Base-by-base conservation (phyloP, 2,888 invertebrate genomes). In the Operophtera brumata region DNA sequence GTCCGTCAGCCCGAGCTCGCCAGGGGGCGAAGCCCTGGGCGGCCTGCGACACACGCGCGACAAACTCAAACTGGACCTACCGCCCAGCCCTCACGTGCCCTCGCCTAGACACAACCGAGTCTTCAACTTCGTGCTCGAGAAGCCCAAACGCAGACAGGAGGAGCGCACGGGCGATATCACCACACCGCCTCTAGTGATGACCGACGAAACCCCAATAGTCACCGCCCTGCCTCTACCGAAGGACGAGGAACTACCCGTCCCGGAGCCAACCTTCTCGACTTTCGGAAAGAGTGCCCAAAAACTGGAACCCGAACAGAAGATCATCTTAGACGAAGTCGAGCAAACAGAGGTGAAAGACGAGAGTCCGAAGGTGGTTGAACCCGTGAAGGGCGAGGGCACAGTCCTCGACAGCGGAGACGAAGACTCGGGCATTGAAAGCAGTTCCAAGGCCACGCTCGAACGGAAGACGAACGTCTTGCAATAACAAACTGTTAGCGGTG, bases 11-110 rank as follows among this genome's bases (percentile, higher is more conserved):
- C 90, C 90, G 0, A 82, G 84, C 62, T 87, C 88, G 0, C 89
- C 87, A 0, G 81, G 80, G 20, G 79, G 80, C 28, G 84, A 84
- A 53, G 80, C 88, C 4, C 81, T 95, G 7, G 95, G 95, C 14
- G 94, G 94, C 9, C 78, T 95, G 35, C 82, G 95, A 10, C 95
- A 95, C 73, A 94, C 95, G 5, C 84, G 94, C 56, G 93, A 94
- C 75, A 91, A 92, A 60, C 87, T 95, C 11, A 95, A 94, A 73
- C 85, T 95, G 8, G 94, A 95, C 78, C 82, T 95, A 26, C 92
- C 93, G 0, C 92, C 92, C 1, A 92, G 91, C 67, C 92, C 92
- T 0, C 84, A 81, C 64, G 71, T 80, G 12, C 82, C 87, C 1
- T 87, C 89, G 0, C 88, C 89, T 11, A 57, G 85, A 8, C 88